Base-by-base conservation (phyloP, 2,888 invertebrate species). In the Himalopsyche anomala region DNA sequence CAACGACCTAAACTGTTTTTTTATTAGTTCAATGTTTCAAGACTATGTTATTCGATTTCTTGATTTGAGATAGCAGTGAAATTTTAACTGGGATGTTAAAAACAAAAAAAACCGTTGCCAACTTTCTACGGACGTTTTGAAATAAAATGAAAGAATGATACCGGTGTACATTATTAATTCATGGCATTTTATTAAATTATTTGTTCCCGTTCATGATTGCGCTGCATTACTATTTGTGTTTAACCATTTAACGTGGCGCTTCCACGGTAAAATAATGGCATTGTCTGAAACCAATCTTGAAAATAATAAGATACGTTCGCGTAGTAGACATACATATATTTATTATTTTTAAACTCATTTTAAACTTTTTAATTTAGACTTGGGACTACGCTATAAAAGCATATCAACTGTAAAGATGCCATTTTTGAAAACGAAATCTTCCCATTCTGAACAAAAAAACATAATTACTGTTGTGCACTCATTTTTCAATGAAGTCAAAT, bases 181-280 rank as follows among this genome's bases (percentile, higher is more conserved):
- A 56, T 56, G n/a, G 56, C n/a, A 19, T 5, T 56, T 56, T 56
- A 56, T 56, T 62, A 62, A 62, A 62, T 62, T 62, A 62, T 62
- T 62, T 62, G 19, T 19, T 62, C 62, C 19, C 62, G 62, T 62
- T 28, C 62, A 62, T n/a, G 62, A n/a, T 62, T 62, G 62, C 15
- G 11, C 62, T 62, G 8, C 11, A 19, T 62, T 19, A 62, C 5
- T 62, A 28, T 19, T 28, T 62, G 28, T 62, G 62, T 11, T 19
- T 15, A 56, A 62, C 62, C 62, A 28, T 19, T 62, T 62, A 19
- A 11, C 62, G 28, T 19, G 19, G 62, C 19, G 28, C 3, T 15
- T 51, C 51, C 51, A 51, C 15, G 15, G 15, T 51, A 51, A 51
- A 51, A 15, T 51, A 51, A 15, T 51, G 45, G 8, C 45, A 51